Evolutionary conservation across 2,797 vertebrate species (phyloP), one percentile per base, ranked within the genome.

Genomic region (Acanthopagrus latus): DNA sequence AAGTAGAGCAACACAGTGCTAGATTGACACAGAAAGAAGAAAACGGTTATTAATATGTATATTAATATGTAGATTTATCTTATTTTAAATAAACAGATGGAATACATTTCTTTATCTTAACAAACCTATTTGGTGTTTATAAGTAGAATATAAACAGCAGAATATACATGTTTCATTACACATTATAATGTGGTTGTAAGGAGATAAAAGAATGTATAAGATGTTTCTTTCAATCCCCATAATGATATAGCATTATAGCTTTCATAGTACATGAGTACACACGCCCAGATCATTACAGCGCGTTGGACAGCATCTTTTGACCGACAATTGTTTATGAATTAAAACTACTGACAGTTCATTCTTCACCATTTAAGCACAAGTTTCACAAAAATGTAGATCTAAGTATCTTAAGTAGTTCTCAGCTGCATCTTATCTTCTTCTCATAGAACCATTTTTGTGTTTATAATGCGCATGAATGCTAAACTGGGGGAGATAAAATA

Each of bases 1-100:
- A 74, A 78, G 62, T 48, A 67, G 60, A 73, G 71, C 65, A 67
- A 63, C 64, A 57, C 55, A 64, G 76, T 73, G n/a, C 47, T 29
- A 56, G 29, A 77, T 71, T 57, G 20, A 63, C 74, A 71, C 41
- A 71, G 38, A 64, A 59, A 74, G 71, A n/a, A 29, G 33, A 57
- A 73, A 60, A 64, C 7, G 8, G 17, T 51, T 54, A 71, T n/a
- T 6, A 38, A 38, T 38, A 38, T 38, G 38, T 38, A 38, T 38
- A 38, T n/a, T n/a, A n/a, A n/a, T 10, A 38, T 38, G 38, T n/a
- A 38, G 8, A 38, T 38, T 38, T 38, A 38, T 38, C 8, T 0
- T 0, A 38, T 38, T 38, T 10, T 38, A 38, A 38, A 38, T n/a
- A 55, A 62, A 66, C 23, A 17, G 11, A 7, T 58, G 18, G 27